Conservation (phyloP, 1,140 invertebrate genomes). For the Pollicipes pollicipes region DNA sequence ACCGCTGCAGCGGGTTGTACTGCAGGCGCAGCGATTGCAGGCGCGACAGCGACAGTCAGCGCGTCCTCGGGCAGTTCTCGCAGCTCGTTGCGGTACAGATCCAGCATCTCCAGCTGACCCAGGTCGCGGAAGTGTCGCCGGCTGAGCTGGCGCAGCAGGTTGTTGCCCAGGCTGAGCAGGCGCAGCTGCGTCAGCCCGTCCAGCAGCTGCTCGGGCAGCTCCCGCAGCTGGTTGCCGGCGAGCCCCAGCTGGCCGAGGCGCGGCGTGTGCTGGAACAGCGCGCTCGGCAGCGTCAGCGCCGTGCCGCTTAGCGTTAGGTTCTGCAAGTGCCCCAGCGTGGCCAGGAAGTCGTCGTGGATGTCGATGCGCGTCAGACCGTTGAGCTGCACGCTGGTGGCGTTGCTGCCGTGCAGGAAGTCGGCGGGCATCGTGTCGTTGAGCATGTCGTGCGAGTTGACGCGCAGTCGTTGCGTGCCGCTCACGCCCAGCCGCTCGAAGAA, state of each 20-base stretch:
- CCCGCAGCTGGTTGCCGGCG: not conserved
- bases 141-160: slow-evolving; percentile 23
- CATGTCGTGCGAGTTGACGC: not conserved
- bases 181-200: not conserved
- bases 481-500: not conserved
- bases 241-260: not conserved
- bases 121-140: slow-evolving; percentile 38
- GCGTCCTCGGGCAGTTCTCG: not conserved
- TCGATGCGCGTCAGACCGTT: not conserved
- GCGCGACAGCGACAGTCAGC: not conserved
- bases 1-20: slow-evolving; percentile 17
- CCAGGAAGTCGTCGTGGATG: not conserved
- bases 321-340: not conserved
- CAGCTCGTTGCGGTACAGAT: not conserved
- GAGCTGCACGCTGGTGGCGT: not conserved
- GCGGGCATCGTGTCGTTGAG: not conserved
- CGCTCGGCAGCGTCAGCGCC: not conserved
- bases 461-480: not conserved
- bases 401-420: not conserved
- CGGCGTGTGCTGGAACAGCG: not conserved
- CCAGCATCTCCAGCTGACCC: slow-evolving; percentile 14
- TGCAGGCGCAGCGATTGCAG: not conserved
- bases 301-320: not conserved
- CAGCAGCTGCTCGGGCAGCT: not conserved
- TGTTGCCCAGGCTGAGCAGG: not conserved